These are phyloP conservation scores for Crioceris asparagi DNA, from an alignment of 2,888 invertebrate genomes.

Conservation along the genomic window DNA sequence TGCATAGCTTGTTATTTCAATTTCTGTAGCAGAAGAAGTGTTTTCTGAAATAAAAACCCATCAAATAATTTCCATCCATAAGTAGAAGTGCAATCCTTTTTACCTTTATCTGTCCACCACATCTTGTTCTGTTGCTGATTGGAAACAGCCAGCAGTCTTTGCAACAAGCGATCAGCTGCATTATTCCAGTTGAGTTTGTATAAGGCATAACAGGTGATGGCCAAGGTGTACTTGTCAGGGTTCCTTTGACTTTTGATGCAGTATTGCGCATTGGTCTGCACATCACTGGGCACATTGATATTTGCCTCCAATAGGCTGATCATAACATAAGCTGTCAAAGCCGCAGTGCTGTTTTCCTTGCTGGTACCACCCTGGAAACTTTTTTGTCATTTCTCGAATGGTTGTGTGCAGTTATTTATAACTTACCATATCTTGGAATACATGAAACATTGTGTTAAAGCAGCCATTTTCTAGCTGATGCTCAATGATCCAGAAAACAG, in stretches of 20 bases:
- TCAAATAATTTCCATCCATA: background rate
- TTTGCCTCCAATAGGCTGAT: slow-evolving; percentile 53
- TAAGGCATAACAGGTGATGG: slow-evolving; percentile 44
- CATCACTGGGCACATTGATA: slow-evolving; percentile 39
- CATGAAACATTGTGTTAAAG: slow-evolving; percentile 54
- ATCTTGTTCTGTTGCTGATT: slow-evolving; percentile 38
- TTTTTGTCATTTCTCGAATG: background rate
- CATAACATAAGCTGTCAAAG: slow-evolving; percentile 58
- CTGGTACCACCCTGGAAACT: slow-evolving; percentile 45
- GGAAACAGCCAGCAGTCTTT: slow-evolving; percentile 36
- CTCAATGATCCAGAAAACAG: slow-evolving; percentile 49
- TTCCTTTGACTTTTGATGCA: slow-evolving; percentile 41
- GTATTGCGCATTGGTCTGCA: slow-evolving; percentile 47
- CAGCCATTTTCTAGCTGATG: slow-evolving; percentile 70
- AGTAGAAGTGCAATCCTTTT: background rate
- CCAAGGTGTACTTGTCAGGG: slow-evolving; percentile 42
- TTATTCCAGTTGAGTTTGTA: slow-evolving; percentile 38
- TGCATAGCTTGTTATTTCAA: slow-evolving; percentile 60
- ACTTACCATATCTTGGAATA: slow-evolving; percentile 47
- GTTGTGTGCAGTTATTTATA: slow-evolving; percentile 2
- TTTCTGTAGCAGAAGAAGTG: slow-evolving; percentile 42
- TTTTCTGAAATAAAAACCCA: slow-evolving; percentile 9
- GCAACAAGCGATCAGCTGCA: slow-evolving; percentile 37
- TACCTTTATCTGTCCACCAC: slow-evolving; percentile 44
- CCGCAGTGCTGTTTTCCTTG: slow-evolving; percentile 45